Conservation (phyloP, 2,113 vertebrate genomes). For the Gambusia holbrooki region DNA sequence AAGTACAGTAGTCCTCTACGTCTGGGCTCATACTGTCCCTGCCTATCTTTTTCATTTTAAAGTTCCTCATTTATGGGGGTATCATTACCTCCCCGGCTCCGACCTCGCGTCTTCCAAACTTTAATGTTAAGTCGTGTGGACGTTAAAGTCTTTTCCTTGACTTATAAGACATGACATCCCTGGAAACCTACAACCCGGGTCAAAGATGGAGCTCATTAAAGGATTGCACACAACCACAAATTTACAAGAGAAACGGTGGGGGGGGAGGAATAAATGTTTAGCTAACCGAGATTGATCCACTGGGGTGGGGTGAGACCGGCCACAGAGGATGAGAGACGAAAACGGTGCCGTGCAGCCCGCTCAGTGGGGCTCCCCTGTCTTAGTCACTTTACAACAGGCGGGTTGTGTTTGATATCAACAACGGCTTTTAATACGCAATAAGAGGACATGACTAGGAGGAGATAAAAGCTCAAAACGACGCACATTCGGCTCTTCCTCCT, state of each 20-base stretch:
- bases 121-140: constrained; percentile 77
- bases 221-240: constrained; percentile 78
- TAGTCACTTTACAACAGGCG: constrained; percentile 59
- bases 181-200: constrained; percentile 78
- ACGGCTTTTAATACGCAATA: constrained; percentile 65
- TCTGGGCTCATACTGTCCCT: background rate
- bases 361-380: constrained; percentile 56
- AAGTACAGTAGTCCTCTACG: constrained; percentile 24
- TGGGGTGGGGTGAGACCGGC: constrained; percentile 48
- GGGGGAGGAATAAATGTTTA: constrained; percentile 63
- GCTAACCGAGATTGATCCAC: constrained; percentile 70
- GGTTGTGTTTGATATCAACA: constrained; percentile 72
- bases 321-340: constrained; percentile 72
- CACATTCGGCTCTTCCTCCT: constrained; percentile 45
- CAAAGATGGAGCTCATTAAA: constrained; percentile 83
- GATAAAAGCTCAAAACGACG: constrained; percentile 68
- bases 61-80: constrained; percentile 67
- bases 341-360: constrained; percentile 62
- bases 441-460: constrained; percentile 60
- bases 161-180: constrained; percentile 81
- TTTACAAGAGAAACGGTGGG: constrained; percentile 51
- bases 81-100: constrained; percentile 69
- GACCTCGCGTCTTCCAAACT: constrained; percentile 43
- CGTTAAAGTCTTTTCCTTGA: constrained; percentile 78
- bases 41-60: constrained; percentile 51